Base-by-base conservation (phyloP, 2,888 invertebrate species). In the Odontocolon sp. region DNA sequence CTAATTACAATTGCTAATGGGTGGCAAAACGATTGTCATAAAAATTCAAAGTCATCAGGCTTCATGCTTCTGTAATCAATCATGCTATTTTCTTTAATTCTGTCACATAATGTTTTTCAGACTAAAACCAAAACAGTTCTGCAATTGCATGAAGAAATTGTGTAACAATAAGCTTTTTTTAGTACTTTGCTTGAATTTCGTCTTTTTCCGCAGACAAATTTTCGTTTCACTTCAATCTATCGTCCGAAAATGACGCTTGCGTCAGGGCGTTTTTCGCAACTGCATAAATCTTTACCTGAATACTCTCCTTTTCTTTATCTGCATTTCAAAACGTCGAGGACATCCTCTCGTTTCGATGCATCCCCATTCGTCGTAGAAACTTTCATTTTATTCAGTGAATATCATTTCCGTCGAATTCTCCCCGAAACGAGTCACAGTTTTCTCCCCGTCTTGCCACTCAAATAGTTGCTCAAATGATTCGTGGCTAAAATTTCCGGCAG, bases 331-430 rank as follows among this genome's bases (percentile, higher is more conserved):
- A 63, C 38, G 16, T 52, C 28, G 28, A 66, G 64, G 38, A 66
- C 40, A 28, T 52, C 28, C 28, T 18, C 64, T 52, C 5, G 23
- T 47, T 47, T 6, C 14, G 23, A 26, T 64, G 14, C 14, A n/a
- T n/a, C n/a, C n/a, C n/a, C n/a, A n/a, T n/a, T n/a, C n/a, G n/a
- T 33, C 23, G 23, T 56, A 11, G 26, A 64, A 36, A 28, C 28
- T 52, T 40, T 52, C 63, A 38, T 52, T 66, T 66, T 66, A 40
- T 52, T 21, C 64, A 50, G 52, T 40, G 52, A 52, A 52, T 52
- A 52, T 52, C n/a, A 50, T 64, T 64, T 64, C 63, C 64, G 52
- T 66, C 40, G 16, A 45, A 38, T 38, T 40, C n/a, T 6, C 14
- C 31, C n/a, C 33, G 16, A 18, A 9, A n/a, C 16, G 38, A 8